phyloP scores from a whole-genome alignment of 2,888 invertebrate species.

The Cantharis nigra region DNA sequence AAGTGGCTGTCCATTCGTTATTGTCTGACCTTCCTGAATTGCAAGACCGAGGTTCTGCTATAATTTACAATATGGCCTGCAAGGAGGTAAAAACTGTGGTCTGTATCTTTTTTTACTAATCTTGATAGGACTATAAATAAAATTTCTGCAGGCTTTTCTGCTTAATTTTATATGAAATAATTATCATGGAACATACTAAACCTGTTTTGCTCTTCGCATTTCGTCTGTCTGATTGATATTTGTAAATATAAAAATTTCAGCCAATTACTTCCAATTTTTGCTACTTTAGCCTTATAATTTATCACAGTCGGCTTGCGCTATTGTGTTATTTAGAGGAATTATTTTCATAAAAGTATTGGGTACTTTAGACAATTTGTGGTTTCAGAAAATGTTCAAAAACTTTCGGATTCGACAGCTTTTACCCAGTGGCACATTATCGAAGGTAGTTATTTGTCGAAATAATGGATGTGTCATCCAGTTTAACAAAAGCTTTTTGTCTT shows the following conservation, averaged over 20 bases:
- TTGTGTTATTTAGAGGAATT: neutral
- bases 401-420: conserved; percentile 66
- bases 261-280: neutral
- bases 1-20: conserved; percentile 85
- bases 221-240: neutral
- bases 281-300: neutral
- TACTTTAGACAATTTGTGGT: conserved; percentile 56
- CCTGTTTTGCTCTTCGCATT: neutral
- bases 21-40: conserved; percentile 72
- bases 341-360: conserved; percentile 31
- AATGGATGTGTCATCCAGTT: conserved; percentile 5
- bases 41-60: conserved; percentile 82
- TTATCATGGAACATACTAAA: neutral
- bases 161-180: conserved; percentile 3
- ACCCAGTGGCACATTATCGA: conserved; percentile 66
- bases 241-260: neutral
- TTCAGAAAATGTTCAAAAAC: conserved; percentile 71
- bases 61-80: conserved; percentile 88
- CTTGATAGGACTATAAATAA: neutral
- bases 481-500: neutral
- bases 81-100: conserved; percentile 98
- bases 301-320: neutral
- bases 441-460: conserved; percentile 56
- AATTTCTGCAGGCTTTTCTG: neutral
- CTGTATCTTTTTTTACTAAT: conserved; percentile 64